Evolutionary conservation across 2,888 invertebrate genomes (phyloP), one percentile per base, ranked within the genome.

Genomic region (Aethes cnicana): DNA sequence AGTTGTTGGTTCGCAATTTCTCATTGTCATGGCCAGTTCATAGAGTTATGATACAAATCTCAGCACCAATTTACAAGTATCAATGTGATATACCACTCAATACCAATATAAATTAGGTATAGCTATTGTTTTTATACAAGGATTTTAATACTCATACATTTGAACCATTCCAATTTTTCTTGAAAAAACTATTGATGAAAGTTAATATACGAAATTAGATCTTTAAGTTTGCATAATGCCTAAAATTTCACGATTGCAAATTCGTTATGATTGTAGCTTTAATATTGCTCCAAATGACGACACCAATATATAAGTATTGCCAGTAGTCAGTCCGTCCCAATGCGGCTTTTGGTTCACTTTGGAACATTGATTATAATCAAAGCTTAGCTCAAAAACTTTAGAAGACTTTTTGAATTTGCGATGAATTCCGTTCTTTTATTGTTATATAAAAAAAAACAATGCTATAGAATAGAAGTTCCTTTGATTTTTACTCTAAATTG

Each of bases 111-210:
- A 23, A 16, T 35, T 9, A 30, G 43, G n/a, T n/a, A n/a, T 65
- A 64, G 62, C 56, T 44, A 62, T 66, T 77, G 74, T 79, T 80
- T 72, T 72, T 81, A 77, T 81, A 82, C 72, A 75, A 59, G 60
- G 61, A 64, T 73, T 84, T 85, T 82, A 81, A 78, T 85, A 85
- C 78, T 82, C 81, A 78, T 69, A 72, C 58, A 73, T 78, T 83
- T 84, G 81, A 75, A 77, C 74, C 72, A 77, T 77, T 78, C 82
- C 81, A 69, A 56, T 68, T 80, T 79, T 79, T 64, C 64, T 74
- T 57, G 43, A 55, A 57, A 54, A 36, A 44, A 26, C 11, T 37
- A 42, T 30, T 23, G 37, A 32, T 25, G n/a, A 28, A 33, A 37
- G 26, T 37, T 43, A 17, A 33, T n/a, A n/a, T 25, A 33, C 12